Evolutionary conservation across 2,888 invertebrate genomes (phyloP), one percentile per base, ranked within the genome.

Genomic region (Diachrysia chrysitis): DNA sequence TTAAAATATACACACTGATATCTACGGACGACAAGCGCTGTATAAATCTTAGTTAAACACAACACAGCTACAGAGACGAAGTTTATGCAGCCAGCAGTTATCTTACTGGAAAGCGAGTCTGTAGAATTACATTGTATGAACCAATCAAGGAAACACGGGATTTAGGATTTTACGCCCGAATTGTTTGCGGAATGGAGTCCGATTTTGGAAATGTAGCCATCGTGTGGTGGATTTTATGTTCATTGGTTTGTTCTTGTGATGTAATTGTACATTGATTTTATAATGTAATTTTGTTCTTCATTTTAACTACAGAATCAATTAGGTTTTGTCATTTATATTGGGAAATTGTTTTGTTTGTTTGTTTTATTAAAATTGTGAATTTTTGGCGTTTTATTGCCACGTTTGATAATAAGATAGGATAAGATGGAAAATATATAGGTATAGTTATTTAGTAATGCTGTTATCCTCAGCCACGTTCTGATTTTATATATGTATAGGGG

Each of bases 41-140:
- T 85, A 89, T 90, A 90, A 89, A 90, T 90, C 89, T 87, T 84
- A 81, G 88, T 87, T 85, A 86, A 89, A 88, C 84, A 82, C 74
- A 86, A 73, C 72, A 6, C 72, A 6, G n/a, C 42, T 75, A 76
- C 72, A 69, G 82, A 75, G 82, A 75, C 72, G 66, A 79, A 86
- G 84, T 89, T 87, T 86, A 84, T 87, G 87, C 86, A 86, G 80
- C 82, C 82, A 79, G 74, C 83, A 71, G 84, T 84, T 81, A 75
- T 78, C 79, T 79, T 80, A 69, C 78, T 58, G 68, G 63, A 69
- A 63, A 55, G 68, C 73, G 66, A 75, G 74, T 66, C 66, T 69
- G 80, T 72, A 69, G 73, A 74, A 81, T 81, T 81, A 79, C 73
- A 78, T 73, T 74, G 81, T 76, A 81, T 76, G 66, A 81, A 78